A percentile compares a stretch with the other conserved stretches of the same genome.
phyloP scores from a whole-genome alignment of 2,797 vertebrate species.

The Carcharodon carcharias region DNA sequence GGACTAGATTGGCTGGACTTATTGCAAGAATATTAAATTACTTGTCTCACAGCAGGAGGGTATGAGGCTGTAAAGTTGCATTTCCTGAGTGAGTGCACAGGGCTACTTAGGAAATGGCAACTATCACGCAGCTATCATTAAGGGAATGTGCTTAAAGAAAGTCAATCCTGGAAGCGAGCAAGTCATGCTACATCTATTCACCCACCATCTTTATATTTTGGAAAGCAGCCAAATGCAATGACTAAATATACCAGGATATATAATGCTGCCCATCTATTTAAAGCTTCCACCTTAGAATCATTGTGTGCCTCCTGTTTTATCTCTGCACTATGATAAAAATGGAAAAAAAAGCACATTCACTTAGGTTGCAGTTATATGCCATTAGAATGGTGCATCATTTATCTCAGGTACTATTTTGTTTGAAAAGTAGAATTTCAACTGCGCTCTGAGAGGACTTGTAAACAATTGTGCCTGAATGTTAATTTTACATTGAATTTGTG shows the following conservation, averaged over 20 bases:
- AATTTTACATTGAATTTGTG: background rate
- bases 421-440: background rate
- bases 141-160: background rate
- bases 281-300: background rate
- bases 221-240: conserved; percentile 5
- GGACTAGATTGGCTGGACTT: background rate
- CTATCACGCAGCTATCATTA: background rate
- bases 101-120: background rate
- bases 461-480: background rate
- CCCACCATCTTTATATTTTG: background rate
- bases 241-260: background rate
- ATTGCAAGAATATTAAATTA: background rate
- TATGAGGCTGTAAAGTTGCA: background rate
- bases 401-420: background rate
- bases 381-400: background rate
- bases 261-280: background rate
- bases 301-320: background rate
- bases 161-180: background rate
- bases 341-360: background rate
- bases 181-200: background rate
- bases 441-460: background rate
- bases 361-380: background rate
- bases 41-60: background rate
- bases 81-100: background rate
- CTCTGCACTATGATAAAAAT: background rate